Percentiles rank a stretch among this genome's conserved stretches.
Conservation (phyloP, 2,113 vertebrate genomes). For the Oncorhynchus kisutch region DNA sequence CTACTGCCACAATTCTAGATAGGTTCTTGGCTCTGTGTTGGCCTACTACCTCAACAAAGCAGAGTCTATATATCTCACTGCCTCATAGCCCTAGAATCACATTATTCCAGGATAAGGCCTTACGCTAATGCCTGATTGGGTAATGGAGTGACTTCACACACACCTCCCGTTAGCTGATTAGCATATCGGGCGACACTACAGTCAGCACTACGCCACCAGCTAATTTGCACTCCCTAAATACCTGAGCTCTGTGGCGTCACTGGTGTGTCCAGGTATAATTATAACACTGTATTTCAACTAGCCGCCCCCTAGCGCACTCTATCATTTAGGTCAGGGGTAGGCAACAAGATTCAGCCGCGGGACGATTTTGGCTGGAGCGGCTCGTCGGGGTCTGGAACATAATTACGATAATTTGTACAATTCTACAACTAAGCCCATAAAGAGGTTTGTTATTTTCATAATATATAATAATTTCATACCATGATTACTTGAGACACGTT, state of each 20-base stretch:
- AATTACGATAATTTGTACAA: no score
- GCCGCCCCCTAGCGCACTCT: slow-evolving; percentile 23
- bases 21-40: no score
- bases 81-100: slow-evolving; percentile 4
- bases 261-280: slow-evolving; percentile 17
- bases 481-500: no score
- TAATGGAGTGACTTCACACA: slow-evolving; percentile 23
- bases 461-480: no score
- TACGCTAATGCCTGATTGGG: slow-evolving; percentile 7
- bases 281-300: not conserved
- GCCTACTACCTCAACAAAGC: no score
- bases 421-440: no score
- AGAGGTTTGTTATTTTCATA: no score
- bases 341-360: no score
- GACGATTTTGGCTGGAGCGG: no score
- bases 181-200: slow-evolving; percentile 39
- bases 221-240: slow-evolving; percentile 30
- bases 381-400: no score
- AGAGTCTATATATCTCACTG: not conserved
- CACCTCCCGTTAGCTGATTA: slow-evolving; percentile 23
- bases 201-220: slow-evolving; percentile 13
- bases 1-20: no score
- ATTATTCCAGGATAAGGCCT: not conserved
- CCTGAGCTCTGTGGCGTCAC: no score
- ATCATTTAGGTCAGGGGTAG: slow-evolving; percentile 51